Evolutionary conservation across 2,113 vertebrate species (phyloP).

Genomic region (Alligator mississippiensis): DNA sequence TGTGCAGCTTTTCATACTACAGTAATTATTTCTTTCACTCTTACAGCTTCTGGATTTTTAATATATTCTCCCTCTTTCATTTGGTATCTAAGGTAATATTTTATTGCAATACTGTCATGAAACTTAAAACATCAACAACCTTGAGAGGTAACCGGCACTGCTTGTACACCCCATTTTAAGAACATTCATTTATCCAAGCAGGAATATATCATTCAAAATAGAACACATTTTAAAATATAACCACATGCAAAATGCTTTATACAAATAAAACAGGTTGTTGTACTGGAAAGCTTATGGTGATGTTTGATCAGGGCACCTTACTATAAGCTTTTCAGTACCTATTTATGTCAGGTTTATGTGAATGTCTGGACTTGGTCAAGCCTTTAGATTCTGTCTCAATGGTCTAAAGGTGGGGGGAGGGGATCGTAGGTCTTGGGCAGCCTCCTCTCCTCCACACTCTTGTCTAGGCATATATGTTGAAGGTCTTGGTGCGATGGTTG

Average conservation of each 20-base stretch:
- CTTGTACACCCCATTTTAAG: background rate
- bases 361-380: background rate
- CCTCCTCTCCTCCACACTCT: too few relatives aligned
- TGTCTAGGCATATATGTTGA: too few relatives aligned
- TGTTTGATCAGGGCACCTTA: too few relatives aligned
- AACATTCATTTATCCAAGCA: background rate
- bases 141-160: background rate
- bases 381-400: background rate
- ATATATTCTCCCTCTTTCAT: background rate
- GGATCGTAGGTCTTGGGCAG: too few relatives aligned
- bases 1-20: background rate
- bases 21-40: background rate
- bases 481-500: too few relatives aligned
- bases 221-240: background rate
- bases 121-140: background rate
- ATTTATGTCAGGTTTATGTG: too few relatives aligned
- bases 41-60: background rate
- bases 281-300: background rate
- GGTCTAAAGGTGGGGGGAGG: too few relatives aligned
- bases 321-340: too few relatives aligned
- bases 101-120: background rate
- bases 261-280: background rate
- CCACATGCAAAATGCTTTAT: background rate
- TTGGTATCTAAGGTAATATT: too few relatives aligned
- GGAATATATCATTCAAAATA: background rate